phyloP scores from a whole-genome alignment of 2,113 vertebrate species.

The Triplophysa tibetana region DNA sequence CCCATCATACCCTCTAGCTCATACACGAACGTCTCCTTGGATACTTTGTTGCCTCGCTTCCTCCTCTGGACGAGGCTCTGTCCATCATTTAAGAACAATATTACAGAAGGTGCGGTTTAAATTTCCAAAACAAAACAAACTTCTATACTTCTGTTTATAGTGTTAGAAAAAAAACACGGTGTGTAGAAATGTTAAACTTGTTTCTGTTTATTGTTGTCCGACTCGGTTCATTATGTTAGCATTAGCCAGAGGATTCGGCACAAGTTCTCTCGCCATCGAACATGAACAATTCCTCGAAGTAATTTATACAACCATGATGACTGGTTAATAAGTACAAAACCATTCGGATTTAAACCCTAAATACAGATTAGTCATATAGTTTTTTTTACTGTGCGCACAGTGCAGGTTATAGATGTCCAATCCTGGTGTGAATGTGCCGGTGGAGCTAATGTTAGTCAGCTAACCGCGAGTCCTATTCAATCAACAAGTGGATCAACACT shows the following conservation, averaged over 20 bases:
- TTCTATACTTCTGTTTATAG: not conserved
- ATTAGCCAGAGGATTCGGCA: constrained; percentile 8
- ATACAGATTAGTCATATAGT: not conserved
- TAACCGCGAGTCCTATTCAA: constrained; percentile 33
- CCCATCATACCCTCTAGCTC: not conserved
- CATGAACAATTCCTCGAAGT: not conserved
- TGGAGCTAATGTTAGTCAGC: constrained; percentile 21
- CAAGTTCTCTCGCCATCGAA: constrained; percentile 3
- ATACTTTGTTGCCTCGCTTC: constrained; percentile 15
- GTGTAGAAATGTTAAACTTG: not conserved
- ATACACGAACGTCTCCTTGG: not conserved
- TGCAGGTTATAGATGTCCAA: not conserved
- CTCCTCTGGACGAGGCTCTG: not conserved
- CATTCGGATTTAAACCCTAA: not conserved
- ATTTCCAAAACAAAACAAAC: not conserved
- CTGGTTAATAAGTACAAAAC: not conserved
- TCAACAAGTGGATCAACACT: constrained; percentile 34
- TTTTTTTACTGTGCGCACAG: not conserved
- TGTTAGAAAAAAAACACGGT: not conserved
- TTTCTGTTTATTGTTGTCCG: not conserved
- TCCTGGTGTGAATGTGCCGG: constrained; percentile 1
- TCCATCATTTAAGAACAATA: not conserved
- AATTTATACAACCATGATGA: not conserved
- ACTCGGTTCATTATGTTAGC: constrained; percentile 19
- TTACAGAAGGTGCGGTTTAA: not conserved